Percentiles rank a stretch among this genome's conserved stretches.
Conservation (phyloP, 30 jellyfish, hydroid and myxozoan genomes). For the Cassiopea andromeda region DNA sequence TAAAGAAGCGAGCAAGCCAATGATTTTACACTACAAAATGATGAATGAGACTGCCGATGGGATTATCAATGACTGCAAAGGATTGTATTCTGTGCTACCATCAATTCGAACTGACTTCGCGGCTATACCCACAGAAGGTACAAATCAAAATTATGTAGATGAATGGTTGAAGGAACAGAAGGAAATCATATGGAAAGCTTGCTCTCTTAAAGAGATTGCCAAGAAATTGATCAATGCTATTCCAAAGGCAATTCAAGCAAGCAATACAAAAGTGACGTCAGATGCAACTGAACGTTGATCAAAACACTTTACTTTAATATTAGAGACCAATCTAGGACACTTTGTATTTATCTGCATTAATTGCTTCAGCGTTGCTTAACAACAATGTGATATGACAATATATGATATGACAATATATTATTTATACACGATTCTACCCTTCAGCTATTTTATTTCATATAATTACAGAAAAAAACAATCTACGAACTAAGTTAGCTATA, state of each 20-base stretch:
- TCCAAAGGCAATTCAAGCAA: neutral
- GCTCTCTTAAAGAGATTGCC: neutral
- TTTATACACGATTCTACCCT: too few relatives aligned
- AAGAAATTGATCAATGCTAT: neutral
- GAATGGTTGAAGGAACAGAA: neutral
- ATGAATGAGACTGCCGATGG: conserved; percentile 8
- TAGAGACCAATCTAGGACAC: too few relatives aligned
- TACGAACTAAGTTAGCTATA: too few relatives aligned
- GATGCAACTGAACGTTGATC: too few relatives aligned
- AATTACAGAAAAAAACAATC: too few relatives aligned
- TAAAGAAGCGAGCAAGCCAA: conserved; percentile 2
- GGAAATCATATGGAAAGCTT: neutral
- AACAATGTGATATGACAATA: too few relatives aligned
- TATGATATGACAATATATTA: too few relatives aligned
- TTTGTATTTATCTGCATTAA: too few relatives aligned
- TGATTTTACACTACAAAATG: conserved; percentile 6
- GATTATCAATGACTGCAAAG: neutral
- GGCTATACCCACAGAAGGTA: conserved; percentile 32
- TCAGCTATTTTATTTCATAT: too few relatives aligned
- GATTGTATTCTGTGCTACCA: conserved; percentile 10
- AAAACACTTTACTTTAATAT: too few relatives aligned
- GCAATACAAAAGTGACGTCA: too few relatives aligned
- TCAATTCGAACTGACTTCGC: conserved; percentile 19
- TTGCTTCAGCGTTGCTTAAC: too few relatives aligned
- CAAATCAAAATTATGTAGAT: conserved; percentile 41